A percentile compares a stretch with the other conserved stretches of the same genome.
Evolutionary conservation across 2,797 vertebrate genomes (phyloP).

Genomic region (Anabacerthia variegaticeps): DNA sequence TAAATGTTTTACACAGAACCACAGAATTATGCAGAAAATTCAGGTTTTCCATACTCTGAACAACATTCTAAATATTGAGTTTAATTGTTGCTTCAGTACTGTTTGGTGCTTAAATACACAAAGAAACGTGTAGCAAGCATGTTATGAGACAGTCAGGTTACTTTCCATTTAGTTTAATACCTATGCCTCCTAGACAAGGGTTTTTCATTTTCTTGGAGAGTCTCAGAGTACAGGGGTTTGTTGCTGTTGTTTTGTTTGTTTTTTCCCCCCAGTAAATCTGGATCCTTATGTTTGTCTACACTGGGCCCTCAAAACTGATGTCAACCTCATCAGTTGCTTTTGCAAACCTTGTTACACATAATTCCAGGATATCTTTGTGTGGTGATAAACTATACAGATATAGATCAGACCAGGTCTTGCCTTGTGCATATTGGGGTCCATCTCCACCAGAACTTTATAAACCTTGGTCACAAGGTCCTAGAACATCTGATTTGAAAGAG

Average conservation of each 20-base stretch:
- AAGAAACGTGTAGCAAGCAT: neutral
- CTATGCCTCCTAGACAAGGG: neutral
- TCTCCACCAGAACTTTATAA: neutral
- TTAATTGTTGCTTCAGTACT: neutral
- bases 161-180: neutral
- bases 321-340: neutral
- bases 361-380: neutral
- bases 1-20: neutral
- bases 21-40: neutral
- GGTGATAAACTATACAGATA: neutral
- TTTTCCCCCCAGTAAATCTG: neutral
- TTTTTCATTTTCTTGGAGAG: neutral
- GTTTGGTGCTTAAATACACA: neutral
- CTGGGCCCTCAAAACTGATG: neutral
- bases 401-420: neutral
- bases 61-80: neutral
- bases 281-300: neutral
- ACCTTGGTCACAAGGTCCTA: neutral
- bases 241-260: neutral
- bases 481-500: neutral
- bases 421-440: neutral
- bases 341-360: neutral
- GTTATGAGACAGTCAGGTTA: neutral
- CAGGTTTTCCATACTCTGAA: neutral
- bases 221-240: neutral